Evolutionary conservation across 2,888 invertebrate genomes (phyloP).

Genomic region (Himalopsyche anomala): DNA sequence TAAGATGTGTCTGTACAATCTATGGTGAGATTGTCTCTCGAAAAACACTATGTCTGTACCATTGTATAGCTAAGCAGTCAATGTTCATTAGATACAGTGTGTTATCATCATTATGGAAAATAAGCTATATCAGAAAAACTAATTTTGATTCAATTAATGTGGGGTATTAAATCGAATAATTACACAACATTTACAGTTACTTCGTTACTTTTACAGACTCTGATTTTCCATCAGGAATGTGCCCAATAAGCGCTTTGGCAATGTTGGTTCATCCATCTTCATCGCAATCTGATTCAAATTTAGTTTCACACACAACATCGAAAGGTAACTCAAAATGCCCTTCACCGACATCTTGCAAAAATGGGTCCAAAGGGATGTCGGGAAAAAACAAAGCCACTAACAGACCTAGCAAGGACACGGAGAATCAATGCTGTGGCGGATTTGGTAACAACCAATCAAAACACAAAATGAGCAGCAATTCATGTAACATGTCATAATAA

Average conservation of each 20-base stretch:
- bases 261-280: slow-evolving; percentile 55
- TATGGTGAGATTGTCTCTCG: no score
- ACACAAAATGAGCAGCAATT: slow-evolving; percentile 71
- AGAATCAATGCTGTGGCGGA: slow-evolving; percentile 76
- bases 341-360: slow-evolving; percentile 68
- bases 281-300: slow-evolving; percentile 61
- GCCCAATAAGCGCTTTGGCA: slow-evolving; percentile 48
- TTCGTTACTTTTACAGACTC: background rate
- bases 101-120: no score
- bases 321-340: slow-evolving; percentile 68
- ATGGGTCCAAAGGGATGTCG: slow-evolving; percentile 68
- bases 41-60: no score
- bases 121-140: no score
- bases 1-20: no score
- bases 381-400: slow-evolving; percentile 70
- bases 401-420: slow-evolving; percentile 74
- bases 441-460: slow-evolving; percentile 75
- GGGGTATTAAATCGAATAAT: background rate
- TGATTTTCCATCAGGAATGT: slow-evolving; percentile 47
- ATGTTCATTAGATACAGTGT: no score
- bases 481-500: slow-evolving; percentile 62
- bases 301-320: slow-evolving; percentile 67
- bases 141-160: no score
- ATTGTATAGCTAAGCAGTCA: no score
- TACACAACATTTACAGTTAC: background rate